phyloP scores from a whole-genome alignment of 2,888 invertebrate genomes.

The Dascillus cervinus region DNA sequence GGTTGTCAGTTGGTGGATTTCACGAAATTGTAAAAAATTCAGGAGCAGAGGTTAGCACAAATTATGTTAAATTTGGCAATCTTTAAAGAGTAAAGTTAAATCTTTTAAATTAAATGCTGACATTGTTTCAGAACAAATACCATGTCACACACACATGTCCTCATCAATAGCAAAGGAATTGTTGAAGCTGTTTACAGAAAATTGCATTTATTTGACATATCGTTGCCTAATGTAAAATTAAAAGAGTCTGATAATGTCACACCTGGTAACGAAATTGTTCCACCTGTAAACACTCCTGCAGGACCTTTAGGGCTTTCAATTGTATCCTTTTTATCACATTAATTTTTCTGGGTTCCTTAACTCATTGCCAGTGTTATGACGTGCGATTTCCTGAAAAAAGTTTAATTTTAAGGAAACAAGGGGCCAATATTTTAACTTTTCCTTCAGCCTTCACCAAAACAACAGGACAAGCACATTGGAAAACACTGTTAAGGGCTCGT shows the following conservation, averaged over 20 bases:
- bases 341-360: conserved; percentile 17
- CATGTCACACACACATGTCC: conserved; percentile 67
- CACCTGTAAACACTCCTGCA: conserved; percentile 72
- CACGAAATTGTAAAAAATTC: conserved; percentile 65
- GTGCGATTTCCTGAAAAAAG: conserved; percentile 88
- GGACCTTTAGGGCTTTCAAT: conserved; percentile 76
- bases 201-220: conserved; percentile 88
- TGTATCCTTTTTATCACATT: conserved; percentile 43
- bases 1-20: conserved; percentile 91
- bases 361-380: conserved; percentile 68
- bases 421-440: conserved; percentile 80
- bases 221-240: conserved; percentile 69
- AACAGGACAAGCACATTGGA: conserved; percentile 94
- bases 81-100: background rate
- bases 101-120: conserved; percentile 26
- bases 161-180: conserved; percentile 71
- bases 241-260: conserved; percentile 77
- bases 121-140: too few species aligned
- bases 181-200: conserved; percentile 77
- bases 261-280: conserved; percentile 60
- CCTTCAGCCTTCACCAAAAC: conserved; percentile 91
- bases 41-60: too few species aligned
- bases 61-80: too few species aligned
- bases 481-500: conserved; percentile 72
- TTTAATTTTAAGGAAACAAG: conserved; percentile 61